Base-by-base conservation (phyloP, 2,797 vertebrate genomes). In the Anguilla anguilla region DNA sequence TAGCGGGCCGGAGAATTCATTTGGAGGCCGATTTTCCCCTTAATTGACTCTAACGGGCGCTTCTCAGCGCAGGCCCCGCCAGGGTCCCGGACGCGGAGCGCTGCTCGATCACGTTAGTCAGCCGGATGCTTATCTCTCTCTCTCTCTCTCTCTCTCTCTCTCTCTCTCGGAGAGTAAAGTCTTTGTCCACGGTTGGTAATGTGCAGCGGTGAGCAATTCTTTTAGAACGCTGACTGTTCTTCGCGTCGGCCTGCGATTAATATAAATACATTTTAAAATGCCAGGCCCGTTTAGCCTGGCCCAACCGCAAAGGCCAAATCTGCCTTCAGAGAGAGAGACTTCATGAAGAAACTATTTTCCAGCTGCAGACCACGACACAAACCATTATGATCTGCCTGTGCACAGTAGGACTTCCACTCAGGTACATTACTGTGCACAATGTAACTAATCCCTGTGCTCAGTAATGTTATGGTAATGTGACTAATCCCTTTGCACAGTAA, bases 1-100 rank as follows among this genome's bases (percentile, higher is more conserved):
- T 53, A 83, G 82, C 6, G 7, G 51, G 49, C 82, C 11, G n/a
- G 82, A 31, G 82, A 83, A 83, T 83, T 83, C 82, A 83, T 83
- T 83, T 83, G 82, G 19, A 55, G 82, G 35, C n/a, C 13, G 79
- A 53, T 49, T 49, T 53, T 53, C 46, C 46, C 15, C n/a, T 83
- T 83, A 83, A 83, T 83, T 83, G 82, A 57, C 82, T 55, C 15
- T n/a, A 83, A 57, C 13, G 19, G 53, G 22, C n/a, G n/a, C 31
- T 53, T 83, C 22, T 55, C 6, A 46, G 43, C 0, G 77, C 77
- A 19, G 79, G n/a, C 43, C 28, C 25, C 7, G 53, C 19, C 49
- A 4, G 5, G 9, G 25, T 1, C 10, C 49, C 2, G 82, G 43
- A 57, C 25, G 4, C 82, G 13, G 28, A 31, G 28, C 4, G n/a